A percentile compares a stretch with the other conserved stretches of the same genome.
Conservation (phyloP, 2,113 vertebrate genomes). For the Aphyosemion australe region DNA sequence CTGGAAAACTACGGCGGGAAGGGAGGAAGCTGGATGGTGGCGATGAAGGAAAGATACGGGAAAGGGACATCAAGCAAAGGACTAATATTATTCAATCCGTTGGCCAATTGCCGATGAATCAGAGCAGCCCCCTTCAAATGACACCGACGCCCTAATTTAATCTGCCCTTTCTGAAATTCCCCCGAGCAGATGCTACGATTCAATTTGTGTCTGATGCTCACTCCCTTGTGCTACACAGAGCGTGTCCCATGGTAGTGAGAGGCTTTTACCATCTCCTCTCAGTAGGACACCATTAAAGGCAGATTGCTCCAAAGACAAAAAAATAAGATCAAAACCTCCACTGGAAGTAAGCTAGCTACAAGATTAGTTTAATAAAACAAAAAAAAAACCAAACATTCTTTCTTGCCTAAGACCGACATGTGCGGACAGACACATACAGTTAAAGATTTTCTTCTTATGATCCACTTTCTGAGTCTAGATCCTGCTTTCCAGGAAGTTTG, state of each 20-base stretch:
- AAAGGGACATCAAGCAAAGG: constrained; percentile 45
- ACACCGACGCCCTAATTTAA: constrained; percentile 74
- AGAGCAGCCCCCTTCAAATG: constrained; percentile 65
- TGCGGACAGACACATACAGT: constrained; percentile 16
- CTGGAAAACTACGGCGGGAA: constrained; percentile 30
- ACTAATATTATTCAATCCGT: constrained; percentile 61
- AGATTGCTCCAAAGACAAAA: constrained; percentile 27
- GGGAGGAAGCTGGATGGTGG: constrained; percentile 12
- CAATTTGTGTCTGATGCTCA: constrained; percentile 65
- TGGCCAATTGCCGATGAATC: constrained; percentile 61
- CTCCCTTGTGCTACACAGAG: constrained; percentile 48
- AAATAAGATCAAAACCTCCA: constrained; percentile 22
- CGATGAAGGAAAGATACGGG: constrained; percentile 31
- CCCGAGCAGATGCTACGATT: constrained; percentile 68
- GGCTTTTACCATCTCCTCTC: constrained; percentile 51
- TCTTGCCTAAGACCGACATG: no score
- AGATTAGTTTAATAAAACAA: constrained; percentile 46
- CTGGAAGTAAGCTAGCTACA: constrained; percentile 27
- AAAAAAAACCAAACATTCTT: no score
- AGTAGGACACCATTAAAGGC: constrained; percentile 34
- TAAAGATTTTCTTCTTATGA: no score
- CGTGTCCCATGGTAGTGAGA: constrained; percentile 43
- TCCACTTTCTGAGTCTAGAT: background rate
- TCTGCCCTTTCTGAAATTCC: constrained; percentile 65
- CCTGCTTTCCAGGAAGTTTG: background rate